Evolutionary conservation across 2,888 invertebrate genomes (phyloP).

Genomic region (Carabus problematicus): DNA sequence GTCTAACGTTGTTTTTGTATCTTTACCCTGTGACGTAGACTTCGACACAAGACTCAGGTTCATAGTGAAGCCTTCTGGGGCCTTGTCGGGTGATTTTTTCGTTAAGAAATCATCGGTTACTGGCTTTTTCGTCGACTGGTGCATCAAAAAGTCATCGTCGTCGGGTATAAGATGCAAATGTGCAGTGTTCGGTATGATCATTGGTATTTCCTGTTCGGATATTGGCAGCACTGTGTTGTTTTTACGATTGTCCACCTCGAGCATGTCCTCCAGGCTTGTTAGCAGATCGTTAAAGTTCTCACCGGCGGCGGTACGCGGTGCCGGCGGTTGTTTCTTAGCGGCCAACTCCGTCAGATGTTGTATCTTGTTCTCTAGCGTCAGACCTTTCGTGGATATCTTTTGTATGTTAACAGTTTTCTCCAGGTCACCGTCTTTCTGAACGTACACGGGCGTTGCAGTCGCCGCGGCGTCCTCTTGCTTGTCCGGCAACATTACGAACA

Average conservation of each 20-base stretch:
- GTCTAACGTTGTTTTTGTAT: background rate
- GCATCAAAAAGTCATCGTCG: conserved; percentile 24
- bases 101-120: no score
- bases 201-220: conserved; percentile 23
- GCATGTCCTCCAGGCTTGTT: background rate
- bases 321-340: background rate
- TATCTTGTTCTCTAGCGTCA: conserved; percentile 27
- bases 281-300: background rate
- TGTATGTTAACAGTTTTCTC: background rate
- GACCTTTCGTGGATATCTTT: conserved; percentile 12
- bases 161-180: conserved; percentile 27
- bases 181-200: conserved; percentile 33
- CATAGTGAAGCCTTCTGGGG: no score
- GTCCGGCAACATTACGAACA: conserved; percentile 23
- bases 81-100: no score
- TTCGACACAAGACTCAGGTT: no score
- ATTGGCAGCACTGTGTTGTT: background rate
- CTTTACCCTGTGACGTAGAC: no score
- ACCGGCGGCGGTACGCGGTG: background rate
- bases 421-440: conserved; percentile 9
- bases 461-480: background rate
- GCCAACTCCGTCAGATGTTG: conserved; percentile 26
- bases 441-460: background rate
- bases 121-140: background rate
- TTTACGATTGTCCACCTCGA: background rate